These are phyloP conservation scores for Gambelia wislizenii DNA, from an alignment of 2,797 vertebrate species.

Conservation along the genomic window DNA sequence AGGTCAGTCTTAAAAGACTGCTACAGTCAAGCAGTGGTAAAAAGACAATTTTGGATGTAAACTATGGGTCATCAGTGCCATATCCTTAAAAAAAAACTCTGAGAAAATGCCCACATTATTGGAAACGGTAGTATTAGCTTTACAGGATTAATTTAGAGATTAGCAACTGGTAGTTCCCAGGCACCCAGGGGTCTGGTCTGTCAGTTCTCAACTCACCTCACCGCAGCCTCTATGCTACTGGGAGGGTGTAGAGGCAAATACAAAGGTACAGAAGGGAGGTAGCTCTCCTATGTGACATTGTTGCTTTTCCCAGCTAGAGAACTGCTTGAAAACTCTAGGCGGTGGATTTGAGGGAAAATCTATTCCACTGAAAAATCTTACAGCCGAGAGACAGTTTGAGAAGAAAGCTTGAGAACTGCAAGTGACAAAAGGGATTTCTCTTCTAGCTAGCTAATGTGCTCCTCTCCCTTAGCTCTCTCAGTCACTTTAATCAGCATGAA, in stretches of 20 bases:
- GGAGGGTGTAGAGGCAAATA: not conserved
- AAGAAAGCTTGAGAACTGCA: not conserved
- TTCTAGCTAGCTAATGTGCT: not conserved
- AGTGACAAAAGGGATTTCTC: not conserved
- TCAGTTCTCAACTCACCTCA: not conserved
- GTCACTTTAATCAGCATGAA: not conserved
- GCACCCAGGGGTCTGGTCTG: not conserved
- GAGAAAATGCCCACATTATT: not conserved
- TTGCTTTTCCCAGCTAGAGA: not conserved
- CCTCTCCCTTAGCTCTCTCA: not conserved
- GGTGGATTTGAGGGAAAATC: not conserved
- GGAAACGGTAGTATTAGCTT: slow-evolving; percentile 9
- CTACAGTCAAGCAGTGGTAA: slow-evolving; percentile 40
- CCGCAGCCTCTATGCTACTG: not conserved
- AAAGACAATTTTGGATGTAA: slow-evolving; percentile 13
- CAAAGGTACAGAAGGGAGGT: not conserved
- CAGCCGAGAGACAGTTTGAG: not conserved
- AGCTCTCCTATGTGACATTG: not conserved
- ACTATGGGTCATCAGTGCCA: slow-evolving; percentile 50
- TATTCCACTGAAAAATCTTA: not conserved
- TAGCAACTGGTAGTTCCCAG: not conserved
- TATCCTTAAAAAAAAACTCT: slow-evolving; percentile 42
- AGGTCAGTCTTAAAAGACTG: slow-evolving; percentile 31
- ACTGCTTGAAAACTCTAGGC: not conserved
- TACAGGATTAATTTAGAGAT: slow-evolving; percentile 39